Evolutionary conservation across 1,140 invertebrate genomes (phyloP).

Genomic region (Ylistrum balloti): DNA sequence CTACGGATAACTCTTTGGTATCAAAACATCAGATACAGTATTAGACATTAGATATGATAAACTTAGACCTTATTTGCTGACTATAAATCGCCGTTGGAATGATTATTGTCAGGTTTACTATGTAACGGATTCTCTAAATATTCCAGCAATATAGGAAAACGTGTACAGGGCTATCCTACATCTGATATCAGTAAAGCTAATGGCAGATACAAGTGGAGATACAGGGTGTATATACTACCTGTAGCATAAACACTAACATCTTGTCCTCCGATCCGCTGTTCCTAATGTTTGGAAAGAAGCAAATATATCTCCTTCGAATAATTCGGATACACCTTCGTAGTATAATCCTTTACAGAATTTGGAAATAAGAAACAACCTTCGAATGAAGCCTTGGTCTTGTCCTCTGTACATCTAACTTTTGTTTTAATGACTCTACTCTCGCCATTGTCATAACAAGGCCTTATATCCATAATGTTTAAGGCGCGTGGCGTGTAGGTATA

Average conservation of each 20-base stretch:
- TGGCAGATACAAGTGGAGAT: neutral
- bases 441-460: slow-evolving; percentile 32
- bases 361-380: neutral
- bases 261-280: neutral
- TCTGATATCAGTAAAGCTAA: neutral
- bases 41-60: too few species aligned
- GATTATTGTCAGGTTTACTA: neutral
- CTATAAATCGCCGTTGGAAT: neutral
- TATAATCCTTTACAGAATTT: slow-evolving; percentile 19
- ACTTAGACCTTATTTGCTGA: too few species aligned
- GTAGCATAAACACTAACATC: neutral
- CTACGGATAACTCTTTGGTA: too few species aligned
- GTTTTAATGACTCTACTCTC: neutral
- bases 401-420: neutral
- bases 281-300: neutral
- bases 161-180: neutral
- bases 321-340: neutral
- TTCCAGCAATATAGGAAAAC: neutral
- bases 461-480: slow-evolving; percentile 7
- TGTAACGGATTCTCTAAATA: neutral
- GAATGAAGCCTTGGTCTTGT: neutral
- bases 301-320: neutral
- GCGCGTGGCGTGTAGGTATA: neutral
- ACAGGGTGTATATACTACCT: neutral
- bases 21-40: too few species aligned